phyloP scores from a whole-genome alignment of 1,140 invertebrate genomes.

The Holcopasites calliopsidis region DNA sequence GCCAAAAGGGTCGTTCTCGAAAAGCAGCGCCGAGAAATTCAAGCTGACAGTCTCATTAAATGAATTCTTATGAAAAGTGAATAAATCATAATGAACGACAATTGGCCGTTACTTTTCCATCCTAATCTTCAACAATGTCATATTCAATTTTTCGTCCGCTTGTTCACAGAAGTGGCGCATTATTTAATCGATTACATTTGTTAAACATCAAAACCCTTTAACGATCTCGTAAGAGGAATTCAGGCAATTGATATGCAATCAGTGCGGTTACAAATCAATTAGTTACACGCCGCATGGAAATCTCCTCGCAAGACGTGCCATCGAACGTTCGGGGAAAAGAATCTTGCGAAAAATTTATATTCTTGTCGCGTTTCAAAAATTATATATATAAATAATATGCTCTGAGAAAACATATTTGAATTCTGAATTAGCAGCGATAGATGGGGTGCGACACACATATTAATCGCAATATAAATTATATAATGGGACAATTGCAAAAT shows the following conservation, averaged over 20 bases:
- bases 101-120: conserved; percentile 18
- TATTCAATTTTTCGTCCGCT: conserved; percentile 23
- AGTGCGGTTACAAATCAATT: conserved; percentile 8
- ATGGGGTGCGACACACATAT: no score
- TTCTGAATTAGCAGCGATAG: no score
- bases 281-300: not conserved
- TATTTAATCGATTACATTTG: conserved; percentile 48
- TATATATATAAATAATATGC: no score
- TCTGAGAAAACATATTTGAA: no score
- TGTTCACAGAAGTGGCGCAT: conserved; percentile 44
- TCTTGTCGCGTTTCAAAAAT: no score
- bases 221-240: not conserved
- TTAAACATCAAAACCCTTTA: conserved; percentile 17
- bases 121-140: not conserved
- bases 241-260: conserved; percentile 12
- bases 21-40: no score
- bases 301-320: not conserved
- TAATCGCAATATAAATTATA: no score
- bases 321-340: not conserved
- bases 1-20: not conserved
- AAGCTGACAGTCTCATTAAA: no score
- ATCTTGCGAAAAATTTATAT: not conserved
- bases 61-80: not conserved
- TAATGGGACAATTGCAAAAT: no score
- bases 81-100: conserved; percentile 7